These are phyloP conservation scores for Aurelia sp. DNA, from an alignment of 30 jellyfish, hydroid and myxozoan species.

Conservation along the genomic window DNA sequence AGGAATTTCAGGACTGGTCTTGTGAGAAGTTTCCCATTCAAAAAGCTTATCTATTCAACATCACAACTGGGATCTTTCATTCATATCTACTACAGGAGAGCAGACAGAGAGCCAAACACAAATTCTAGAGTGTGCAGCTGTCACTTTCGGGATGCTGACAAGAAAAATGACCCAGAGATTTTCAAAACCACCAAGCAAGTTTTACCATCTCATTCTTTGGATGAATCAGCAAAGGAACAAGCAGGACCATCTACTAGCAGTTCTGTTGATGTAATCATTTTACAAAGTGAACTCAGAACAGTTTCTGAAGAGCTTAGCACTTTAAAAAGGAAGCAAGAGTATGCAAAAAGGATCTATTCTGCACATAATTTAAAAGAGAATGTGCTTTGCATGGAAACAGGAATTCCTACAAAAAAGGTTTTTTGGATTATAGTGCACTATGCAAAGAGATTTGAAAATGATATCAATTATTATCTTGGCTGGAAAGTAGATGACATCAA, in stretches of 20 bases:
- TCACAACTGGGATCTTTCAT: neutral
- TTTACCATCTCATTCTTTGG: neutral
- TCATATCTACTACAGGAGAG: slow-evolving; percentile 1
- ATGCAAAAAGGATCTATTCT: neutral
- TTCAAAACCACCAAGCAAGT: neutral
- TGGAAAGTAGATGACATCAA: slow-evolving; percentile 22
- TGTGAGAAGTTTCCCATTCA: neutral
- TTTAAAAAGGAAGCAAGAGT: neutral
- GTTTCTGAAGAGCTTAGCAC: neutral
- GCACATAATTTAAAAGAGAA: slow-evolving; percentile 5
- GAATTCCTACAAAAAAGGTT: slow-evolving; percentile 29
- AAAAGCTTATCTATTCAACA: neutral
- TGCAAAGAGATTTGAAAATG: neutral
- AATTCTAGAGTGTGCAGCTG: slow-evolving; percentile 35
- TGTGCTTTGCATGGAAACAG: slow-evolving; percentile 37
- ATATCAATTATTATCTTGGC: slow-evolving; percentile 8
- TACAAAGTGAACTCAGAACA: slow-evolving; percentile 8
- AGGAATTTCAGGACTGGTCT: neutral
- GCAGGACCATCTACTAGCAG: neutral
- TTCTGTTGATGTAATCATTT: neutral
- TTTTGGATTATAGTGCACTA: neutral
- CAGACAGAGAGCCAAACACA: slow-evolving; percentile 30
- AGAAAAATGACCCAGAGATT: slow-evolving; percentile 11
- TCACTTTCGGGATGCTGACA: slow-evolving; percentile 40
- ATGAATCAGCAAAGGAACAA: neutral